Percentiles rank a stretch among this genome's conserved stretches.
Conservation (phyloP, 2,113 vertebrate genomes). For the Barbus barbus region DNA sequence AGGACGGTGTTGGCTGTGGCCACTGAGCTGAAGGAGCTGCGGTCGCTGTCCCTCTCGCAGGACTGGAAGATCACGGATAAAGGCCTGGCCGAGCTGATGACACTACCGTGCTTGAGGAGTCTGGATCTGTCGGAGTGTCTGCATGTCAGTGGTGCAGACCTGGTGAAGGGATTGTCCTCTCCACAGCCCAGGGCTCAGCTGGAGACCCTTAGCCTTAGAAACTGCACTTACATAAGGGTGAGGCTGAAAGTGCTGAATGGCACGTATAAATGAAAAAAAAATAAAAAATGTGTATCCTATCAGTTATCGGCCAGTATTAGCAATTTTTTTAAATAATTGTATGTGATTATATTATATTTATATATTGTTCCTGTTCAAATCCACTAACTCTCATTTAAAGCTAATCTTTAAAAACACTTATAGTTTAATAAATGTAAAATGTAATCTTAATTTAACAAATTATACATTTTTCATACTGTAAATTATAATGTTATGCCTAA, state of each 20-base stretch:
- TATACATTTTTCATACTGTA: not conserved
- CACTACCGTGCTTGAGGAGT: conserved; percentile 66
- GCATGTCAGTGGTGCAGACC: conserved; percentile 72
- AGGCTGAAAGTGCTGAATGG: no score
- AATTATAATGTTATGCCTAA: not conserved
- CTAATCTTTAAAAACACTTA: no score
- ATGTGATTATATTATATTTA: no score
- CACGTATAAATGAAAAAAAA: no score
- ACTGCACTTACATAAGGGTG: conserved; percentile 81
- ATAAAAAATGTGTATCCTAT: no score
- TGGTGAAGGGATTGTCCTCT: conserved; percentile 70
- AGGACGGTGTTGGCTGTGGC: conserved; percentile 70
- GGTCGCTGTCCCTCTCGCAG: conserved; percentile 68
- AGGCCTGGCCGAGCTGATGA: conserved; percentile 72
- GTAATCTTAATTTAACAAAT: no score
- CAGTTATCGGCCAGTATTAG: no score
- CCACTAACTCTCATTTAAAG: no score
- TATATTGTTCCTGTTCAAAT: no score
- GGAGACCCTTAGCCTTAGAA: conserved; percentile 76
- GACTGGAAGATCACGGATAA: conserved; percentile 77
- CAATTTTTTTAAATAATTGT: no score
- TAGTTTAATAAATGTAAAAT: no score
- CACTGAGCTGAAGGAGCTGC: conserved; percentile 66
- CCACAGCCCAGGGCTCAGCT: conserved; percentile 55
- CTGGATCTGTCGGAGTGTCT: conserved; percentile 81